Conservation (phyloP, 2,888 invertebrate genomes). For the Meteorus colon region DNA sequence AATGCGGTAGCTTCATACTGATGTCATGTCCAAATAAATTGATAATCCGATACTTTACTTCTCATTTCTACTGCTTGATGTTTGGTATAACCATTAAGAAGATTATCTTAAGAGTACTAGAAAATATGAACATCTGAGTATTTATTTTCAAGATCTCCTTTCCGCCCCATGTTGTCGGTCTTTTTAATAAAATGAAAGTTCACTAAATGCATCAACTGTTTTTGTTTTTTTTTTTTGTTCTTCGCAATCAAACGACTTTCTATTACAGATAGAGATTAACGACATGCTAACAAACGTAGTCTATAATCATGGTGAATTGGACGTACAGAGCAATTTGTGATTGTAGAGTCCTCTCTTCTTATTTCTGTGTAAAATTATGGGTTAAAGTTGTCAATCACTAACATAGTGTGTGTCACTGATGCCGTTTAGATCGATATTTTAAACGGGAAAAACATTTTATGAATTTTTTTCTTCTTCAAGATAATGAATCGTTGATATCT, state of each 20-base stretch:
- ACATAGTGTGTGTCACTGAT: background rate
- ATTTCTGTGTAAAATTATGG: constrained; percentile 10
- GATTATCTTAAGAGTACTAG: background rate
- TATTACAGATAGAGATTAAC: background rate
- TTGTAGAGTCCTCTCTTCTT: constrained; percentile 7
- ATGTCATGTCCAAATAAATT: constrained; percentile 20
- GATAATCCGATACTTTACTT: constrained; percentile 16
- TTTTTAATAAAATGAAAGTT: background rate
- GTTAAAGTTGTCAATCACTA: constrained; percentile 18
- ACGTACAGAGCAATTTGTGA: background rate
- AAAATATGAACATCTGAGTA: background rate
- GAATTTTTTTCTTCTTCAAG: background rate
- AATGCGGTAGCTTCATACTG: constrained; percentile 18
- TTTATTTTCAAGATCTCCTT: background rate
- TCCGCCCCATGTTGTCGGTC: background rate
- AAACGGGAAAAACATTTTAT: background rate
- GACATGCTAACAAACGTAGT: constrained; percentile 9
- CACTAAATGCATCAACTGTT: background rate
- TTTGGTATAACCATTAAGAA: constrained; percentile 5
- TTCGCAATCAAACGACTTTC: constrained; percentile 5
- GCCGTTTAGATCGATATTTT: background rate
- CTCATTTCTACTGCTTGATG: constrained; percentile 13
- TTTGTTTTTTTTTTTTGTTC: too few species aligned
- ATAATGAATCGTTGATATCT: background rate
- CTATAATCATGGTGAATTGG: constrained; percentile 19